phyloP scores from a whole-genome alignment of 2,113 vertebrate species.

The Rhodinocichla rosea region DNA sequence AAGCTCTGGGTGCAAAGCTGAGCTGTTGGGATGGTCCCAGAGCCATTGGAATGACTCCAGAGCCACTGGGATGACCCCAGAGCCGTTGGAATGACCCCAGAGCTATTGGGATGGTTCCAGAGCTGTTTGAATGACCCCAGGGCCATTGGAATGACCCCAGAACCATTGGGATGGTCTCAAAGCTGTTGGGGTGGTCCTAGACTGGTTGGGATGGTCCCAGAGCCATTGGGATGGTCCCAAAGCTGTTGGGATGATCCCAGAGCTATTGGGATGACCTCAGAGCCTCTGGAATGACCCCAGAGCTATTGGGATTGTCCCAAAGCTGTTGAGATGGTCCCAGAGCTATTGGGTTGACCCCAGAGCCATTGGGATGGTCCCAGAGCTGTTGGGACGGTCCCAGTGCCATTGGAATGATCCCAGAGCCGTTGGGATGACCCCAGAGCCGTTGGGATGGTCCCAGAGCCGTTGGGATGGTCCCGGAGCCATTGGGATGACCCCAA shows the following conservation, averaged over 20 bases:
- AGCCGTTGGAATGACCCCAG: too few relatives aligned
- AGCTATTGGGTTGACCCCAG: accelerated
- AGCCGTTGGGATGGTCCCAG: not conserved
- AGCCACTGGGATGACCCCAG: accelerated
- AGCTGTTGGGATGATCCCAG: accelerated
- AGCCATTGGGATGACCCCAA: not conserved
- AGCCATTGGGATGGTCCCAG: not conserved
- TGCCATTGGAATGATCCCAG: too few relatives aligned
- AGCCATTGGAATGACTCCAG: not conserved
- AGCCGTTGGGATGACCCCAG: not conserved
- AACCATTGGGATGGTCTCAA: accelerated
- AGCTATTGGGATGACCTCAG: not conserved
- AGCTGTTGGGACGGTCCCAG: not conserved
- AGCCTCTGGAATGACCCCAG: accelerated
- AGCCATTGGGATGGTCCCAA: accelerated
- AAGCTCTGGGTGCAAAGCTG: not conserved
- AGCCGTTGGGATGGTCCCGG: not conserved
- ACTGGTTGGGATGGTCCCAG: too few relatives aligned
- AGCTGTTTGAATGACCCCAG: not conserved
- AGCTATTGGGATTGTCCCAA: too few relatives aligned
- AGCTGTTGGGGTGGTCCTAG: too few relatives aligned
- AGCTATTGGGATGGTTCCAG: accelerated
- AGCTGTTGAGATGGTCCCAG: too few relatives aligned
- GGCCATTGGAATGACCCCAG: accelerated
- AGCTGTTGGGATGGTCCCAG: too few relatives aligned